A percentile compares a stretch with the other conserved stretches of the same genome.
These are phyloP conservation scores for Diachasmimorpha longicaudata DNA, from an alignment of 1,140 invertebrate genomes.

Conservation along the genomic window DNA sequence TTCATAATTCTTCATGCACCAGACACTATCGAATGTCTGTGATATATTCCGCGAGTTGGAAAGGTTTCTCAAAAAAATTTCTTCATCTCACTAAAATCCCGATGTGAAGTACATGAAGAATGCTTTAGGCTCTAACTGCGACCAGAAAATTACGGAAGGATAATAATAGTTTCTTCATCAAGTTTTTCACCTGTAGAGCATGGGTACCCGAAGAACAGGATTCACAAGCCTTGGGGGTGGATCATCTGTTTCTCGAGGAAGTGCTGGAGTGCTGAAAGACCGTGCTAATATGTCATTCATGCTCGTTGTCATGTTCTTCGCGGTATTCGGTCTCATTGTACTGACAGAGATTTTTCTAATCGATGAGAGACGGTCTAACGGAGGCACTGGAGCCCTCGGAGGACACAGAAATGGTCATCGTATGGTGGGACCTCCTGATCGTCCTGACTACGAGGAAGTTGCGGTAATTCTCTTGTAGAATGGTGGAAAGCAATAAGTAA, in stretches of 20 bases:
- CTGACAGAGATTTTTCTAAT: slow-evolving; percentile 82
- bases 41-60: no score
- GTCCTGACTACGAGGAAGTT: slow-evolving; percentile 63
- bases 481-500: neutral
- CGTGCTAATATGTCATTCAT: slow-evolving; percentile 85
- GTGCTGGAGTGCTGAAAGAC: slow-evolving; percentile 68
- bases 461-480: slow-evolving; percentile 43
- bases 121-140: no score
- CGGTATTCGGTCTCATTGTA: slow-evolving; percentile 84
- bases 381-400: slow-evolving; percentile 56
- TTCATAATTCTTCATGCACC: no score
- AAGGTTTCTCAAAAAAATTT: no score
- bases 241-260: slow-evolving; percentile 37
- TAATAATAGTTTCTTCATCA: neutral
- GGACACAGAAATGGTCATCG: slow-evolving; percentile 57
- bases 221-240: neutral
- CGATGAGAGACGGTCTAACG: slow-evolving; percentile 65
- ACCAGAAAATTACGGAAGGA: no score
- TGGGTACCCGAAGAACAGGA: slow-evolving; percentile 12
- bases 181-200: neutral
- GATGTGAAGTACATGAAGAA: no score
- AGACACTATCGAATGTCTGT: no score
- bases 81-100: no score
- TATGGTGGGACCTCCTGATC: slow-evolving; percentile 51
- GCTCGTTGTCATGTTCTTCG: slow-evolving; percentile 87